Conservation (phyloP, 2,888 invertebrate genomes). For the Erebia palarica region DNA sequence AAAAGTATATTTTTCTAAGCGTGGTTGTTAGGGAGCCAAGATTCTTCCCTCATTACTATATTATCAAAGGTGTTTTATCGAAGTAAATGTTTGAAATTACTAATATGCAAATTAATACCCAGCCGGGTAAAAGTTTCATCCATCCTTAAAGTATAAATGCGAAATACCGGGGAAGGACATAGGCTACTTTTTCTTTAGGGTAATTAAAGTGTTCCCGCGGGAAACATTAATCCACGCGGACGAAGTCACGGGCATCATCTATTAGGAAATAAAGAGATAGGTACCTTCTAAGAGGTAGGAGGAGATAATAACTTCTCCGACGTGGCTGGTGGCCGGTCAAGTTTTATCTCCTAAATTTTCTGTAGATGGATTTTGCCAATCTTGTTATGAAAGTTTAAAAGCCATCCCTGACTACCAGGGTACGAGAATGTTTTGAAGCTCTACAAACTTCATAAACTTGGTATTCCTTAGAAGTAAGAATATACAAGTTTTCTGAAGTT, state of each 20-base stretch:
- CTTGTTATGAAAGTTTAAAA: slow-evolving; percentile 1
- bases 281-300: too few species aligned
- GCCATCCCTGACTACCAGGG: background rate
- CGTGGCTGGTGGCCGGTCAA: background rate
- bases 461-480: background rate
- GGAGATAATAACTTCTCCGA: background rate
- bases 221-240: too few species aligned
- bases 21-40: too few species aligned
- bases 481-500: background rate
- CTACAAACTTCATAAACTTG: background rate
- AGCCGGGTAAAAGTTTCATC: background rate
- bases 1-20: too few species aligned
- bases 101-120: background rate
- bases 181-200: too few species aligned
- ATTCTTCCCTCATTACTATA: background rate
- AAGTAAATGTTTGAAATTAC: background rate
- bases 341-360: background rate
- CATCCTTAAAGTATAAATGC: too few species aligned
- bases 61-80: background rate
- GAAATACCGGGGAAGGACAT: too few species aligned
- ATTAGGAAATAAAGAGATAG: background rate
- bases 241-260: too few species aligned
- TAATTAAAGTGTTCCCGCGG: too few species aligned
- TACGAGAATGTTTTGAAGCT: background rate
- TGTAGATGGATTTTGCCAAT: background rate